A percentile compares a stretch with the other conserved stretches of the same genome.
phyloP scores from a whole-genome alignment of 2,113 vertebrate genomes.

The Vombatus ursinus region DNA sequence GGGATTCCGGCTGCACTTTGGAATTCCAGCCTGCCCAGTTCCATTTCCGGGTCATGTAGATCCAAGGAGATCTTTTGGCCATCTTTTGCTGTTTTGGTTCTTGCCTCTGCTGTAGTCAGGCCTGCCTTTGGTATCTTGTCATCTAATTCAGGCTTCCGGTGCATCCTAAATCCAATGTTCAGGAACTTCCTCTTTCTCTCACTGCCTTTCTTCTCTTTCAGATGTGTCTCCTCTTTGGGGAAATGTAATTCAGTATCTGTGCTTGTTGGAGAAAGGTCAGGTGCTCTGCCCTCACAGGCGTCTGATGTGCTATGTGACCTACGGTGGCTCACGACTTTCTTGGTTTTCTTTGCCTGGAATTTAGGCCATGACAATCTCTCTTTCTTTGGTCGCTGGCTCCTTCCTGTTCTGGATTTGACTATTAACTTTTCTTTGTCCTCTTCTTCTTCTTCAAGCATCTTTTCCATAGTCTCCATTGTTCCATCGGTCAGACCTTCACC shows the following conservation, averaged over 20 bases:
- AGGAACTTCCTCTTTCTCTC: constrained; percentile 77
- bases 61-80: not conserved
- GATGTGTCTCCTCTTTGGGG: constrained; percentile 53
- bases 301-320: constrained; percentile 87
- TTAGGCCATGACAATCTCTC: constrained; percentile 87
- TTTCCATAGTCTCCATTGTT: constrained; percentile 66
- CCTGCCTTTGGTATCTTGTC: constrained; percentile 68
- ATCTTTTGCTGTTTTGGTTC: constrained; percentile 30
- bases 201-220: constrained; percentile 53
- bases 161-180: constrained; percentile 78
- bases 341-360: constrained; percentile 81
- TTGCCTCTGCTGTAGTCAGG: constrained; percentile 64
- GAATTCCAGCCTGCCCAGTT: too few species aligned
- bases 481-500: not conserved
- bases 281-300: constrained; percentile 72
- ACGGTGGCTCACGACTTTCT: constrained; percentile 76
- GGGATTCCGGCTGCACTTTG: not conserved
- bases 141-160: constrained; percentile 74
- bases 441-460: constrained; percentile 70
- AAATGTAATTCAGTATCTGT: constrained; percentile 80
- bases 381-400: constrained; percentile 79
- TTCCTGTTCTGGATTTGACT: constrained; percentile 70
- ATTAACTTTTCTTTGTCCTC: constrained; percentile 81
- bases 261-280: constrained; percentile 78
- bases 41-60: rapidly evolving